phyloP scores from a whole-genome alignment of 2,888 invertebrate genomes.

The Hydraecia micacea region DNA sequence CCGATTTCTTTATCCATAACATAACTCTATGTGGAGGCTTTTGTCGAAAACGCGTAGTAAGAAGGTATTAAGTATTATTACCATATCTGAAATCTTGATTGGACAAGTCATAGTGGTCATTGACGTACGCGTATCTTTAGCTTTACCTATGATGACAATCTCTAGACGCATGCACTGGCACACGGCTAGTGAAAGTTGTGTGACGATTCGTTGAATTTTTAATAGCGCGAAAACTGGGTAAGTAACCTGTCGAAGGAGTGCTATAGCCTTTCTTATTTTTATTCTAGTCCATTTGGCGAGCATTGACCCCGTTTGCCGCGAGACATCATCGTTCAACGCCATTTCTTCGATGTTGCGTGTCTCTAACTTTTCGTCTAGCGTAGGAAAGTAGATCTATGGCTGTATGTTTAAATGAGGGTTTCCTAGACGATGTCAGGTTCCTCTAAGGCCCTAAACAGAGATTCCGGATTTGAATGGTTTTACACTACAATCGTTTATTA shows the following conservation, averaged over 20 bases:
- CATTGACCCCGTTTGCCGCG: constrained; percentile 79
- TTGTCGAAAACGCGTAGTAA: constrained; percentile 21
- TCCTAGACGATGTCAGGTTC: constrained; percentile 1
- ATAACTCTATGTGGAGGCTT: constrained; percentile 30
- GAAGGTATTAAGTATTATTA: constrained; percentile 24
- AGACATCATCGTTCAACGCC: constrained; percentile 66
- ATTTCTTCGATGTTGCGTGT: constrained; percentile 67
- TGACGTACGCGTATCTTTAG: constrained; percentile 51
- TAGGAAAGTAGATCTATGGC: constrained; percentile 47
- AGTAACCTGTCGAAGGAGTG: constrained; percentile 84
- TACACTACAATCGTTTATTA: constrained; percentile 68
- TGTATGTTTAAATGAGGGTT: constrained; percentile 7
- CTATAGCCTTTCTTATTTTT: constrained; percentile 86
- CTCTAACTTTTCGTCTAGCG: constrained; percentile 46
- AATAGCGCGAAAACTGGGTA: constrained; percentile 87
- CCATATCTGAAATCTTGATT: constrained; percentile 34
- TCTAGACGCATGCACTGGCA: constrained; percentile 72
- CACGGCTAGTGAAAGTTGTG: constrained; percentile 87
- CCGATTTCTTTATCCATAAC: constrained; percentile 67
- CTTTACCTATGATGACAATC: constrained; percentile 68
- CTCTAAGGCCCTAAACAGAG: constrained; percentile 4
- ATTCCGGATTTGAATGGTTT: constrained; percentile 51
- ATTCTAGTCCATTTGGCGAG: constrained; percentile 84
- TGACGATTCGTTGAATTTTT: constrained; percentile 88
- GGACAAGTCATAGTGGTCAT: constrained; percentile 35